Evolutionary conservation across 2,113 vertebrate genomes (phyloP), one percentile per base, ranked within the genome.

Genomic region (Melospiza georgiana): DNA sequence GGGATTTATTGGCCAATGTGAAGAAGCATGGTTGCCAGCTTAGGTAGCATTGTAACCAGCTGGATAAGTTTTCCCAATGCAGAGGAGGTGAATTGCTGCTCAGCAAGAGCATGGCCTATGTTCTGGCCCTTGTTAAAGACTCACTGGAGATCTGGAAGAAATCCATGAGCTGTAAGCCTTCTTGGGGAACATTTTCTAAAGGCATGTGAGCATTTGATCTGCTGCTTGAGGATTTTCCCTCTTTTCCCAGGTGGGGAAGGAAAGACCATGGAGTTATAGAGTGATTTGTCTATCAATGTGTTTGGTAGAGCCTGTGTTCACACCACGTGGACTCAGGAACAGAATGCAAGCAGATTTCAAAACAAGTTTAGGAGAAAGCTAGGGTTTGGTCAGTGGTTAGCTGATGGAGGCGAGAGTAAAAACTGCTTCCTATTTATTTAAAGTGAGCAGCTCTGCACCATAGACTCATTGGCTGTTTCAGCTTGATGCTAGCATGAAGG

Each of bases 381-480:
- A 28, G 22, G 22, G 8, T 18, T 82, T 68, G 27, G 8, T 48
- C 71, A 83, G 19, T 18, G 30, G 27, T 67, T 39, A 74, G 9
- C 10, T 72, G 43, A 21, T 30, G 24, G 30, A 68, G 4, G 7
- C n/a, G 12, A 68, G 27, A 68, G 8, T 20, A 69, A 35, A 35
- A 88, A 65, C 30, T 80, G 21, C 15, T 79, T 82, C 13, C 11
- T 92, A 0, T 59, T 69, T 58, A 31, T 43, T 25, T 57, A n/a
- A 77, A 90, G 54, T 20, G 5, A 61, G 24, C 4, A 8, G 11
- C 15, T 73, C 16, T 23, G 14, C 14, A 28, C 37, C 19, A n/a
- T 0, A 69, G 59, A 35, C 39, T 51, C 39, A 2, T 2, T 23
- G 25, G 24, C 20, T 3, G 0, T 18, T 73, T 48, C 37, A 23